Evolutionary conservation across 2,888 invertebrate genomes (phyloP), one percentile per base, ranked within the genome.

Genomic region (Octodonta nipae): DNA sequence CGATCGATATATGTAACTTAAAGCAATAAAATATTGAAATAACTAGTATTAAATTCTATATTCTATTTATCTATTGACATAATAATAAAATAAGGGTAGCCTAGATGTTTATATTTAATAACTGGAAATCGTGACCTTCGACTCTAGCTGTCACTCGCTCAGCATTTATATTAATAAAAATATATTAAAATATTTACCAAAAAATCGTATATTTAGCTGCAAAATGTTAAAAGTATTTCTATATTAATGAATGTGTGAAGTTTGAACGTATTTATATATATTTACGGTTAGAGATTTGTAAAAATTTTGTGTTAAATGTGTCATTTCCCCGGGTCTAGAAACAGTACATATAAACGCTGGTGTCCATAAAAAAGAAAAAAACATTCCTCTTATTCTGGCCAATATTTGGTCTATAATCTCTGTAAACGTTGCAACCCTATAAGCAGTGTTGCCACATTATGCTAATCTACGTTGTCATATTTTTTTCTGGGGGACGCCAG

Each of bases 1-100:
- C n/a, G n/a, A n/a, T n/a, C n/a, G n/a, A n/a, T n/a, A n/a, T n/a
- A 58, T 51, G 63, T 58, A 63, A 63, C 63, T 52, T 50, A 63
- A 58, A 63, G 63, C 63, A 63, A 63, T 63, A 63, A 61, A 44
- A 45, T 53, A 61, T 55, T 57, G 58, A 60, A 56, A 58, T 58
- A 59, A 58, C 50, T 56, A 55, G 51, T 54, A 47, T 45, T 50
- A 52, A 50, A 51, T 45, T 43, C 46, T 47, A 41, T 45, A 43
- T 47, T 52, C 55, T 55, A 56, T 55, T 54, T 55, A 55, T 52
- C 55, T 56, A 55, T 55, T 49, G n/a, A n/a, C n/a, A n/a, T 55
- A 49, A 52, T 51, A 50, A 49, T 46, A 48, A 42, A 37, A 39
- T 46, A 49, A 52, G 50, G 37, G 42, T 53, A 52, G 53, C 50